Evolutionary conservation across 2,888 invertebrate genomes (phyloP), one percentile per base, ranked within the genome.

Genomic region (Orchesella flavescens): DNA sequence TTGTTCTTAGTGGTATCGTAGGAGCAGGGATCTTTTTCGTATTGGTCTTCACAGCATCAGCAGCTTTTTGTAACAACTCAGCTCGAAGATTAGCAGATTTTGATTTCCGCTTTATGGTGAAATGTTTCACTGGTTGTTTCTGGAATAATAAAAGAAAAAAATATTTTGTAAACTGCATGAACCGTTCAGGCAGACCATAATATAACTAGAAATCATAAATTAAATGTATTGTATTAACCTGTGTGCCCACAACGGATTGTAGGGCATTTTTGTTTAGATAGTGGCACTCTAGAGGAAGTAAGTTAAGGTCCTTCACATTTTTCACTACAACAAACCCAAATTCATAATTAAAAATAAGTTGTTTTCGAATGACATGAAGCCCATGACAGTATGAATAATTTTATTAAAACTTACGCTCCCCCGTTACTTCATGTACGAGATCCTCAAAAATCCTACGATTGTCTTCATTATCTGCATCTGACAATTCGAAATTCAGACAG

Each of bases 241-340:
- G 90, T 57, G 91, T 91, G 7, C 92, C 92, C 34, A 96, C 96
- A 89, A 97, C 95, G 88, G 96, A 96, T 75, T 94, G 92, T 89
- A 98, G 92, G 73, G 98, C 97, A 90, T 94, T 95, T 91, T 97
- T 97, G 91, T 98, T 98, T 87, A 98, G 92, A 92, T 97, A 98
- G 90, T 97, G 95, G 91, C 98, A 98, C 91, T 99, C 98, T 90
- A 98, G 92, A 2, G 98, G 98, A 89, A 98, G 91, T 93, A 98
- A 94, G 87, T 94, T 94, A 59, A 90, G 88, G 88, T 97, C 97
- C 81, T 94, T 93, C 90, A 96, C 96, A 90, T 75, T 94, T 46
- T 80, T 77, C 34, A 96, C 93, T 86, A 85, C 49, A 77, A 86
- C 69, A 21, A 43, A 65, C 5, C 1, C 1, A 24, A 34, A 24